These are phyloP conservation scores for Bugulina stolonifera DNA, from an alignment of 2,888 invertebrate genomes.

Conservation along the genomic window DNA sequence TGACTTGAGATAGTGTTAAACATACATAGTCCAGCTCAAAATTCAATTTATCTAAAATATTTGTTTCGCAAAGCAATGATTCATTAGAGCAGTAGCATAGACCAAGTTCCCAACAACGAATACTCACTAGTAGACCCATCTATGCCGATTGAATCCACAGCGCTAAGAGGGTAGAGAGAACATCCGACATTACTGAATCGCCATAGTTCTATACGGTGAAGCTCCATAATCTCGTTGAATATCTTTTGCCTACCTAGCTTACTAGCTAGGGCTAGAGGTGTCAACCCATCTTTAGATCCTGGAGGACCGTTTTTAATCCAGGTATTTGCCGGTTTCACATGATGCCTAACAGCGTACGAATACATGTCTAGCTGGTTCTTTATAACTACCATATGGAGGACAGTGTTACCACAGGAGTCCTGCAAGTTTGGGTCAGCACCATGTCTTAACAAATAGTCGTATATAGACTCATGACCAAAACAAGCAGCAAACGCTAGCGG, in stretches of 20 bases:
- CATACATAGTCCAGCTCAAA: too few relatives aligned
- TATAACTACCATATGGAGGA: constrained; percentile 98
- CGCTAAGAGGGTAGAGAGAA: constrained; percentile 92
- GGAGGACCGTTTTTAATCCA: constrained; percentile 68
- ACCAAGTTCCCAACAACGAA: too few relatives aligned
- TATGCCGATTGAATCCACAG: constrained; percentile 87
- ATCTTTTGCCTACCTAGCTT: constrained; percentile 92
- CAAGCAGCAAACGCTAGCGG: constrained; percentile 96
- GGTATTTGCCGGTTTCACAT: constrained; percentile 68
- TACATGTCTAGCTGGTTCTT: constrained; percentile 98
- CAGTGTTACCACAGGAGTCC: constrained; percentile 95
- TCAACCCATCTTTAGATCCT: constrained; percentile 67
- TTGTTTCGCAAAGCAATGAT: too few relatives aligned
- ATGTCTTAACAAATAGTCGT: constrained; percentile 83
- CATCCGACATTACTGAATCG: constrained; percentile 97
- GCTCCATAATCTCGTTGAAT: constrained; percentile 94
- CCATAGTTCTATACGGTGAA: constrained; percentile 79
- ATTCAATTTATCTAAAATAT: too few relatives aligned
- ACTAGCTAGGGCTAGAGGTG: constrained; percentile 91
- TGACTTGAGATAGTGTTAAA: too few relatives aligned
- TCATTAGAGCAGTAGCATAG: too few relatives aligned
- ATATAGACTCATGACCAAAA: constrained; percentile 92
- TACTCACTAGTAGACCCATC: constrained; percentile 89
- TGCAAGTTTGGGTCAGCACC: constrained; percentile 93
- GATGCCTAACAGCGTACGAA: constrained; percentile 91